Base-by-base conservation (phyloP, 2,888 invertebrate genomes). In the Drosophila parthenogenetica region DNA sequence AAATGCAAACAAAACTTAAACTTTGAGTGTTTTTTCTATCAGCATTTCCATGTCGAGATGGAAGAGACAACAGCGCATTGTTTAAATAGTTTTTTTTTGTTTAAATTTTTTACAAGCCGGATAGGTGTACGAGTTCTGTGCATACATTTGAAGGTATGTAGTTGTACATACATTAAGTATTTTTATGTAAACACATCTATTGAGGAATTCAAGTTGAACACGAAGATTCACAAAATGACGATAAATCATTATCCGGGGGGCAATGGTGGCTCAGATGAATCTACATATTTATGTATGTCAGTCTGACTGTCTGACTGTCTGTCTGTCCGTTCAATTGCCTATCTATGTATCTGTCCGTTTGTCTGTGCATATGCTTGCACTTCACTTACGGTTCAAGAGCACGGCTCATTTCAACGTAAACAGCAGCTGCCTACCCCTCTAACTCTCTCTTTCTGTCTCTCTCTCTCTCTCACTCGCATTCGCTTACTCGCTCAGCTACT, bases 391-490 rank as follows among this genome's bases (percentile, higher is more conserved):
- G 67, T 73, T 73, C 79, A 79, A 77, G 73, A 70, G 81, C 78
- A 78, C 64, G 74, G 77, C 77, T 77, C 77, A 80, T 77, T 73
- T 77, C 45, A 53, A 64, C 58, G 70, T 62, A 69, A 73, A 78
- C 73, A 81, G 78, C 81, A 69, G 69, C 76, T 65, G 60, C 59
- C 75, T 55, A 11, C 13, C 35, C 13, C 35, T 10, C 32, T 32
- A 8, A 11, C 29, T 32, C 11, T 32, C 32, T 32, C 32, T 32
- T 11, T 32, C 32, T 11, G 1, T 11, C 7, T 32, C 32, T 32
- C 32, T 32, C 32, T 11, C 11, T 11, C 7, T 3, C 1, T 32
- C 11, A 2, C 5, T 13, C 35, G 13, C 13, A 13, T 13, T 13
- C 35, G 11, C 13, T 35, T 13, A 13, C 68, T 51, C 55, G 54